phyloP scores from a whole-genome alignment of 2,797 vertebrate species.

The Sebastes kiyomatsui region DNA sequence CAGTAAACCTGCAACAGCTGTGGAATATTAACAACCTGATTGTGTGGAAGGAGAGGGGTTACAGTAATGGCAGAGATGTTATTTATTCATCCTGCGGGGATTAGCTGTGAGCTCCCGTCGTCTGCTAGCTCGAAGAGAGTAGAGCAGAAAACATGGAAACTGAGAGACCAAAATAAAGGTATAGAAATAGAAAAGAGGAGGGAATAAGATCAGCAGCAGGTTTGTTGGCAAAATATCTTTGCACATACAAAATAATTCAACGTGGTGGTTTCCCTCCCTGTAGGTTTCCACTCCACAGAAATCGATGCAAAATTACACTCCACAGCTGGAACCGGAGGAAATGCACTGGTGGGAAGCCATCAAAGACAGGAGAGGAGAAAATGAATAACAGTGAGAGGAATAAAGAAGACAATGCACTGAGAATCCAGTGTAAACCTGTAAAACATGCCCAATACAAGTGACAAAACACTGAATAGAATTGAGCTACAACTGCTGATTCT shows the following conservation, averaged over 20 bases:
- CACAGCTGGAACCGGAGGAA: constrained; percentile 25
- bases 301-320: constrained; percentile 29
- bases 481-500: neutral
- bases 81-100: constrained; percentile 17
- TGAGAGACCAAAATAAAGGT: neutral
- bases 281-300: neutral
- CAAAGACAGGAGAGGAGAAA: neutral
- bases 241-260: neutral
- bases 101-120: neutral
- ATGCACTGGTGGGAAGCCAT: neutral
- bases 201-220: neutral
- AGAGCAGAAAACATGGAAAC: neutral
- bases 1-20: neutral
- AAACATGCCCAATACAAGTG: neutral
- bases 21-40: constrained; percentile 25
- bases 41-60: neutral
- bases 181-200: neutral
- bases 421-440: neutral
- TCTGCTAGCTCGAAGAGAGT: neutral
- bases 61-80: neutral
- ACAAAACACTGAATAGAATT: neutral
- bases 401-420: neutral
- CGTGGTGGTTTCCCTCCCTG: neutral
- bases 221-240: constrained; percentile 4
- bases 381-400: constrained; percentile 5